Base-by-base conservation (phyloP, 2,113 vertebrate genomes). In the Ifrita kowaldi region DNA sequence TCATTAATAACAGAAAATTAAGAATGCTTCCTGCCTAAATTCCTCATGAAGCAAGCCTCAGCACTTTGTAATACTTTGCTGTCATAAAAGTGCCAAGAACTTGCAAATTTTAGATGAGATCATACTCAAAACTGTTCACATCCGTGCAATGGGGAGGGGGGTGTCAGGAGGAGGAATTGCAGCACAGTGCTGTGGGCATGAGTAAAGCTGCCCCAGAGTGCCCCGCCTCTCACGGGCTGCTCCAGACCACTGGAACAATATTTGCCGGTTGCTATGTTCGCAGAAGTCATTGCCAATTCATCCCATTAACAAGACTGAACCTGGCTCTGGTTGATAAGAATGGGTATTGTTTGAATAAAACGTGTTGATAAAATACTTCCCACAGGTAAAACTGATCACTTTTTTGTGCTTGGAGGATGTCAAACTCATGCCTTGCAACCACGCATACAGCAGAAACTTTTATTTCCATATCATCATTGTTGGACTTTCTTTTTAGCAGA, bases 211-310 rank as follows among this genome's bases (percentile, higher is more conserved):
- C 77, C 28, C 22, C 55, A 52, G 10, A 21, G 57, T 77, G 37
- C 77, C 84, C 60, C 14, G 8, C 30, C 75, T 81, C 93, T 89
- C 83, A 62, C 55, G 90, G 94, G 96, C 82, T 95, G 84, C 95
- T 88, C 24, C 0, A 11, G 17, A 69, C 59, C 49, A 28, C 37
- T 87, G 79, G 42, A 90, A 97, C 92, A 98, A 98, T 98, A 98
- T 98, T 98, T 98, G 91, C 76, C 60, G 86, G 98, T 98, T 98
- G 97, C 97, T 97, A 98, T 91, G 97, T 56, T 90, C 92, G 95
- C 86, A 89, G 63, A 68, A 87, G 15, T 39, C 69, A 60, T 73
- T 97, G 98, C 97, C 97, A 98, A 88, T 74, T 95, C 84, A 86
- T 59, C 90, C 65, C 62, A 87, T 95, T 95, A 96, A 96, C 95